Percentiles rank a stretch among this genome's conserved stretches.
phyloP scores from a whole-genome alignment of 2,888 invertebrate species.

The Tenthredo notha region DNA sequence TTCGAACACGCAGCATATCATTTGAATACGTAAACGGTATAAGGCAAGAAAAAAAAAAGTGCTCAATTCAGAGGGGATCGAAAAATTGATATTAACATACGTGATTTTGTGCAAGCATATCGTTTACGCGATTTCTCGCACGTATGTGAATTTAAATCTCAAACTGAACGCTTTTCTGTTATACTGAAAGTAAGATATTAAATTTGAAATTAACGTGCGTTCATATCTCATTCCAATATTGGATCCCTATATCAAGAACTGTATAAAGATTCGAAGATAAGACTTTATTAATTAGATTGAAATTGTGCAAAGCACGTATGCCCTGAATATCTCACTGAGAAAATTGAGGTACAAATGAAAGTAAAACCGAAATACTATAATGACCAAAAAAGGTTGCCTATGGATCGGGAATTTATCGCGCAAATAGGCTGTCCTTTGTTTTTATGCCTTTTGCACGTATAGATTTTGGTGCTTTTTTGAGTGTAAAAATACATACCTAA shows the following conservation, averaged over 20 bases:
- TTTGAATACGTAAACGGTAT: not conserved
- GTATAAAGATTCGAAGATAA: not conserved
- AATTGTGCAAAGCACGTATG: not conserved
- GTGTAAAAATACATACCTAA: not conserved
- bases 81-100: not conserved
- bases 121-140: not conserved
- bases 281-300: not conserved
- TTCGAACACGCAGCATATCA: slow-evolving; percentile 1
- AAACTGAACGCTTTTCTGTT: not conserved
- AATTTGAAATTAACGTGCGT: not conserved
- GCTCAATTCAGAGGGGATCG: not conserved
- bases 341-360: not conserved
- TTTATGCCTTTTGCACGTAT: not conserved
- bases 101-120: not conserved
- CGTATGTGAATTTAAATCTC: not conserved
- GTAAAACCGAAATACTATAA: not conserved
- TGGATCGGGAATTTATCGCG: not conserved
- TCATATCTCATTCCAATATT: not conserved
- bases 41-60: not conserved
- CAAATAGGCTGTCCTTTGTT: too few species aligned
- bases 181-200: not conserved
- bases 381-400: not conserved
- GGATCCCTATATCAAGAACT: not conserved
- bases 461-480: not conserved
- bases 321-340: not conserved